These are phyloP conservation scores for Neomonachus schauinslandi DNA, from an alignment of 2,113 vertebrate species.

Conservation along the genomic window DNA sequence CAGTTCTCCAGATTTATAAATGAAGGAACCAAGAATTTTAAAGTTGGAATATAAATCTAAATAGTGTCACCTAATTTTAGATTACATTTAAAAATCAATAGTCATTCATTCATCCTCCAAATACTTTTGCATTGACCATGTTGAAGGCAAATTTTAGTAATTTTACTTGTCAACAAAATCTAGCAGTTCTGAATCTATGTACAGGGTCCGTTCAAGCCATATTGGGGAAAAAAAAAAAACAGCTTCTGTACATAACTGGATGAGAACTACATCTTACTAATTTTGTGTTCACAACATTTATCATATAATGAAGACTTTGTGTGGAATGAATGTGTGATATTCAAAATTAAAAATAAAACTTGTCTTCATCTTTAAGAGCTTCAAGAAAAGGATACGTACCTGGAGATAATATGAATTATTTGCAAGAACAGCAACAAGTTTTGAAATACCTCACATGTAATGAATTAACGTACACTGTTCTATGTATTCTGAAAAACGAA, in stretches of 20 bases:
- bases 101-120: background rate
- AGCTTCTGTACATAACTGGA: background rate
- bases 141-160: background rate
- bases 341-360: constrained; percentile 46
- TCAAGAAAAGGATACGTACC: constrained; percentile 16
- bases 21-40: constrained; percentile 36
- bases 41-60: constrained; percentile 62
- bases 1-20: constrained; percentile 32
- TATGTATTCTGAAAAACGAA: background rate
- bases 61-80: constrained; percentile 40
- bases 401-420: background rate
- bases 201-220: background rate
- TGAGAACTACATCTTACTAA: background rate
- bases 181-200: background rate
- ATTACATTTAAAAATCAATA: constrained; percentile 43
- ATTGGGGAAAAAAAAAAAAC: background rate
- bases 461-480: background rate
- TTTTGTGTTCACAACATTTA: background rate
- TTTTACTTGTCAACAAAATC: constrained; percentile 15
- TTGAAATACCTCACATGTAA: constrained; percentile 41
- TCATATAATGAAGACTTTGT: constrained; percentile 17
- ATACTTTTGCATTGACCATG: background rate
- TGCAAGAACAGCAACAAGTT: constrained; percentile 37
- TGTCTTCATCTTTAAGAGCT: constrained; percentile 22
- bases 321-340: background rate